Percentiles rank a stretch among this genome's conserved stretches.
Evolutionary conservation across 1,140 invertebrate species (phyloP).

Genomic region (Ips nitidus): DNA sequence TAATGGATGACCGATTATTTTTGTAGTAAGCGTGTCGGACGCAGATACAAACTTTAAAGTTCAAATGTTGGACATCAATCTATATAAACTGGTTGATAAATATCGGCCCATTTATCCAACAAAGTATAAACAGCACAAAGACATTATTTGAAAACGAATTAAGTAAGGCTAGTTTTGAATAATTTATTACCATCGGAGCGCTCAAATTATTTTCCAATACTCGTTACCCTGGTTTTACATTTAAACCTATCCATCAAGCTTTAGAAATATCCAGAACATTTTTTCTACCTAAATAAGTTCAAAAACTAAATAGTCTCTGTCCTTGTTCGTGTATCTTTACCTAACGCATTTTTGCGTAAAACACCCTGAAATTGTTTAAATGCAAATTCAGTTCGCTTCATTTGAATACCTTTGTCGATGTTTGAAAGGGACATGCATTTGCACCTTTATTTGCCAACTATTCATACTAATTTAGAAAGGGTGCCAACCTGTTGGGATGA

Average conservation of each 20-base stretch:
- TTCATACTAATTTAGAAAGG: conserved; percentile 16
- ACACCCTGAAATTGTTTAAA: neutral
- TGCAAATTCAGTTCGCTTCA: neutral
- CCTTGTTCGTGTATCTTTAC: neutral
- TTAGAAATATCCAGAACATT: neutral
- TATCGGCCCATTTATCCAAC: neutral
- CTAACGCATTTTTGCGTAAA: neutral
- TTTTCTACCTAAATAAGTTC: neutral
- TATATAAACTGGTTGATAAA: too few relatives aligned
- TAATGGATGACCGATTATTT: too few relatives aligned
- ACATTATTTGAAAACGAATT: neutral
- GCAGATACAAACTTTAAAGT: too few relatives aligned
- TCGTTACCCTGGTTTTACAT: neutral
- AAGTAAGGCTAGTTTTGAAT: conserved; percentile 5
- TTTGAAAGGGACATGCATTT: neutral
- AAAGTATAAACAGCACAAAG: neutral
- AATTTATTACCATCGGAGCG: neutral
- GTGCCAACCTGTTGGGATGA: conserved; percentile 19
- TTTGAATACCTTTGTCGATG: conserved; percentile 6
- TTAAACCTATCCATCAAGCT: neutral
- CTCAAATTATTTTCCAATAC: conserved; percentile 1
- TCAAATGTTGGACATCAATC: too few relatives aligned
- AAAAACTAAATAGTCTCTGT: neutral
- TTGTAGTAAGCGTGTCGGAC: too few relatives aligned
- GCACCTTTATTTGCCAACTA: conserved; percentile 9